phyloP scores from a whole-genome alignment of 1,140 invertebrate species.

The Brachionus plicatilis region DNA sequence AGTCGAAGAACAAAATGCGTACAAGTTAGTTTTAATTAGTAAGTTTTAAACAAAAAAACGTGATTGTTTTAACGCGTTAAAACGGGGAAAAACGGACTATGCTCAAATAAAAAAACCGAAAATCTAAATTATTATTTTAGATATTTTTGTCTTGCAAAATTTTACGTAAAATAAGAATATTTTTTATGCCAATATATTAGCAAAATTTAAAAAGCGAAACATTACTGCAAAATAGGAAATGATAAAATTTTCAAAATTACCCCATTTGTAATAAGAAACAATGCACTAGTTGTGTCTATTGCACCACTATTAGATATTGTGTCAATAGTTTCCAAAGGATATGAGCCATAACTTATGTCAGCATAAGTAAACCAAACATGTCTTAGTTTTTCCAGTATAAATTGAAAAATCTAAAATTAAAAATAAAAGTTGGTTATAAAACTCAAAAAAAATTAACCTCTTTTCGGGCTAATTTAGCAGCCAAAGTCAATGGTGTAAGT shows the following conservation, averaged over 20 bases:
- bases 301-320: conserved; percentile 79
- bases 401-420: conserved; percentile 73
- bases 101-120: no score
- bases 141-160: no score
- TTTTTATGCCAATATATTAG: no score
- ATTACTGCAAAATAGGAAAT: not conserved
- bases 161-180: no score
- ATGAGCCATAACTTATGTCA: conserved; percentile 89
- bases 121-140: no score
- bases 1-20: no score
- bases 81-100: no score
- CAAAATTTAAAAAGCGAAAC: no score
- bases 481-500: conserved; percentile 83
- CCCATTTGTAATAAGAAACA: conserved; percentile 93
- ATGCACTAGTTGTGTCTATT: conserved; percentile 83
- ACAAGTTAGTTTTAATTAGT: no score
- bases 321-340: conserved; percentile 89
- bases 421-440: not conserved
- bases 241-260: conserved; percentile 55
- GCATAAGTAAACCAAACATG: conserved; percentile 83
- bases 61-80: no score
- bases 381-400: conserved; percentile 84
- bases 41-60: no score
- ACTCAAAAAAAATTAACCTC: conserved; percentile 58
- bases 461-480: conserved; percentile 82